Percentiles rank a stretch among this genome's conserved stretches.
Conservation (phyloP, 2,888 invertebrate species). For the Pogonocherus hispidulus region DNA sequence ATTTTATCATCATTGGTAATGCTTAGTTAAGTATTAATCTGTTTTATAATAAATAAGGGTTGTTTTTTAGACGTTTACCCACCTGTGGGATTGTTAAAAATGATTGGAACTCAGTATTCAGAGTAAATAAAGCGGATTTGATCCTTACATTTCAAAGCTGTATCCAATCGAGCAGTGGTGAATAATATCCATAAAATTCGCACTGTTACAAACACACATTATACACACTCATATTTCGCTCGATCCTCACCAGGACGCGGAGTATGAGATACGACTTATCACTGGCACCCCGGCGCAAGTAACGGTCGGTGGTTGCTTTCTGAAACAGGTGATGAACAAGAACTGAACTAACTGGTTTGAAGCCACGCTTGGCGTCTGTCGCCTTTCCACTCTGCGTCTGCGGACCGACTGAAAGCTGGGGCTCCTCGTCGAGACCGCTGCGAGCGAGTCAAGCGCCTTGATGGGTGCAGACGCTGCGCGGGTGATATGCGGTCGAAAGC, state of each 20-base stretch:
- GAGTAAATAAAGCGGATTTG: no score
- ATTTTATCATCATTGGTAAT: no score
- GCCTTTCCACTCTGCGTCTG: slow-evolving; percentile 26
- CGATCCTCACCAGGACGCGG: background rate
- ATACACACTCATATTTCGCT: slow-evolving; percentile 34
- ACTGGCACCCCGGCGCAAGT: slow-evolving; percentile 23
- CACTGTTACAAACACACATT: slow-evolving; percentile 40
- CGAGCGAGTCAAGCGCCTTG: slow-evolving; percentile 21
- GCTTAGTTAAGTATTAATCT: no score
- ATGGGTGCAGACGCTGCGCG: slow-evolving; percentile 19
- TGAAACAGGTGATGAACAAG: slow-evolving; percentile 35
- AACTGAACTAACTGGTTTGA: slow-evolving; percentile 40
- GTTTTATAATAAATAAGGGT: no score
- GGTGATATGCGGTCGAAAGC: slow-evolving; percentile 7
- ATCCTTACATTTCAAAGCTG: slow-evolving; percentile 24
- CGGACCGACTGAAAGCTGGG: slow-evolving; percentile 36
- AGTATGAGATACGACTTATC: background rate
- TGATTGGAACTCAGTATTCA: no score
- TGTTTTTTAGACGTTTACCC: no score
- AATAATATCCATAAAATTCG: slow-evolving; percentile 47
- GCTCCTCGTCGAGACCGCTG: slow-evolving; percentile 19
- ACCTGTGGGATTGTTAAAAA: no score
- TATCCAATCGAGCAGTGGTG: slow-evolving; percentile 27
- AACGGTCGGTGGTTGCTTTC: slow-evolving; percentile 26
- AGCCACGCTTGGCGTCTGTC: slow-evolving; percentile 6